phyloP scores from a whole-genome alignment of 2,797 vertebrate species.

The Acrocephalus scirpaceus region DNA sequence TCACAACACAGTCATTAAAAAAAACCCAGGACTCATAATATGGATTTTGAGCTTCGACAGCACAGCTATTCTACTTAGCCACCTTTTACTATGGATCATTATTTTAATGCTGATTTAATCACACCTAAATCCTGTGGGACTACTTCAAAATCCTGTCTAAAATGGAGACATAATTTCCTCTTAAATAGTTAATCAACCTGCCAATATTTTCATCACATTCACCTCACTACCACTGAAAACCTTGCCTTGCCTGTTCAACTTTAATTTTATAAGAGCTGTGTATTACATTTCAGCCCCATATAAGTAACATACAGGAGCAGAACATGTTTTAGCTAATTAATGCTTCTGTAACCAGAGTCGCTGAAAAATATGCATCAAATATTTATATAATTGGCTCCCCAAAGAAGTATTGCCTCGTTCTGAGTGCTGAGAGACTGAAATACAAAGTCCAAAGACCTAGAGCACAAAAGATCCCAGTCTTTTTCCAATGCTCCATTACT shows the following conservation, averaged over 20 bases:
- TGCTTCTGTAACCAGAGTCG: not conserved
- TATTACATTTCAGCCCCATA: slow-evolving; percentile 48
- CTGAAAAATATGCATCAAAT: slow-evolving; percentile 54
- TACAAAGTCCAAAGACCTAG: not conserved
- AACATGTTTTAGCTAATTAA: slow-evolving; percentile 49
- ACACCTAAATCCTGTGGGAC: not conserved
- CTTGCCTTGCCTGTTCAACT: not conserved
- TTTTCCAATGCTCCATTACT: not conserved
- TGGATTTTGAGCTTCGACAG: not conserved
- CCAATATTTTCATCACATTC: not conserved
- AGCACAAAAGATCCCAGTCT: not conserved
- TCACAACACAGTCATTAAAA: not conserved
- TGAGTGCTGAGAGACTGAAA: not conserved
- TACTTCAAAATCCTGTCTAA: not conserved
- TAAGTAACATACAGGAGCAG: slow-evolving; percentile 9
- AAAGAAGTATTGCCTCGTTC: not conserved
- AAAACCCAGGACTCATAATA: not conserved
- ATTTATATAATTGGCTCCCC: slow-evolving; percentile 21
- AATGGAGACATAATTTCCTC: not conserved
- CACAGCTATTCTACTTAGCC: not conserved
- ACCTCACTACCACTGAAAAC: not conserved
- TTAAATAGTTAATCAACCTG: slow-evolving; percentile 13
- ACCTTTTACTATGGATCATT: not conserved
- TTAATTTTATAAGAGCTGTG: slow-evolving; percentile 22
- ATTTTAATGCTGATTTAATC: not conserved